A percentile compares a stretch with the other conserved stretches of the same genome.
These are phyloP conservation scores for Tenthredo amoena DNA, from an alignment of 2,888 invertebrate species.

Conservation along the genomic window DNA sequence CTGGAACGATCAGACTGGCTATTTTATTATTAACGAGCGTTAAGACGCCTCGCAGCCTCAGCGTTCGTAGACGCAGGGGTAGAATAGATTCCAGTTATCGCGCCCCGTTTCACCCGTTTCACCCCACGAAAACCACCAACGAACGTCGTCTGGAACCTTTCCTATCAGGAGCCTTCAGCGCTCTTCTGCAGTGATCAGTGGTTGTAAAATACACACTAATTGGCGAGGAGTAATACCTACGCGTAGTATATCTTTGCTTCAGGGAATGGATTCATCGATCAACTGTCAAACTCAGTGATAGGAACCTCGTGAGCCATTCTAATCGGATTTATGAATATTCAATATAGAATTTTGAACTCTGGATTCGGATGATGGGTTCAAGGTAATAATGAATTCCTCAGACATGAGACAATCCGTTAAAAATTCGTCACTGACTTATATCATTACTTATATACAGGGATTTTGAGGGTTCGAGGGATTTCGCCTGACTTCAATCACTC, in stretches of 20 bases:
- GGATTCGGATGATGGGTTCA: not conserved
- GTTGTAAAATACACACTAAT: not conserved
- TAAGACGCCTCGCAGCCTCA: not conserved
- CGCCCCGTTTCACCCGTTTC: not conserved
- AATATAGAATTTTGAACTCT: not conserved
- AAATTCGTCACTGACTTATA: not conserved
- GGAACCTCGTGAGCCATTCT: not conserved
- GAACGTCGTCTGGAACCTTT: not conserved
- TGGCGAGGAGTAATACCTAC: not conserved
- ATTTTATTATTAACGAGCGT: constrained; percentile 38
- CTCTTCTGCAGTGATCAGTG: not conserved
- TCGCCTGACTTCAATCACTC: not conserved
- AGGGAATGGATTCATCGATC: not conserved
- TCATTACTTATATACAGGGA: not conserved
- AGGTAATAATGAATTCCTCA: not conserved
- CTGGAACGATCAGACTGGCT: constrained; percentile 31
- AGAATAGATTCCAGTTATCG: constrained; percentile 4
- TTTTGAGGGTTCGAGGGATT: not conserved
- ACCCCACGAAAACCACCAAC: not conserved
- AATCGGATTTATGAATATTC: constrained; percentile 7
- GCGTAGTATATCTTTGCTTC: not conserved
- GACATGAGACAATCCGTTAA: not conserved
- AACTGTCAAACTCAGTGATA: not conserved
- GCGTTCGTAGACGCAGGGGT: not conserved
- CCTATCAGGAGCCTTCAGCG: not conserved